phyloP scores from a whole-genome alignment of 1,140 invertebrate species.

The Chironomus tepperi region DNA sequence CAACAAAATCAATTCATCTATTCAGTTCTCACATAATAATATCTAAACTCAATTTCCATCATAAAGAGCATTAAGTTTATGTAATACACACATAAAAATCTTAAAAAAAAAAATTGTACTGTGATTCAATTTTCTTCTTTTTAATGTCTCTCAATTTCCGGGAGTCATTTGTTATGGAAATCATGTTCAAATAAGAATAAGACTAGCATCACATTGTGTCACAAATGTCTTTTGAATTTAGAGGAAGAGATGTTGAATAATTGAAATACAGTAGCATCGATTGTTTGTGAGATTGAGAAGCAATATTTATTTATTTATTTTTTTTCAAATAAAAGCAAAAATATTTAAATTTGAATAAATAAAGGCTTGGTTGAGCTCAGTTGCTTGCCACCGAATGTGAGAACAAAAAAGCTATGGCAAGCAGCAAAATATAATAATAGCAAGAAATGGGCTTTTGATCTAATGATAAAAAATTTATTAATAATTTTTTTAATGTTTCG shows the following conservation, averaged over 20 bases:
- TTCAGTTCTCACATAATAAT: too few species aligned
- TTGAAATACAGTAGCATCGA: conserved; percentile 20
- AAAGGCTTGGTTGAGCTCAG: neutral
- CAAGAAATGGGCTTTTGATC: too few species aligned
- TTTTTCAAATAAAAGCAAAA: too few species aligned
- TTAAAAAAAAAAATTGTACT: too few species aligned
- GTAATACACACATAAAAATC: too few species aligned
- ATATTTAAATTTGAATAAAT: conserved; percentile 16
- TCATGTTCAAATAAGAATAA: neutral
- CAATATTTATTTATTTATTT: neutral
- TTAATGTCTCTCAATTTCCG: conserved; percentile 10
- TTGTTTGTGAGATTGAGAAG: conserved; percentile 13
- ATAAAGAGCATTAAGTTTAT: too few species aligned
- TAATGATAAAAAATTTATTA: too few species aligned
- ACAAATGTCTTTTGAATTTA: neutral
- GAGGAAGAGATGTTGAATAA: neutral
- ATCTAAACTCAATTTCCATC: too few species aligned
- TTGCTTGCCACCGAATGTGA: neutral
- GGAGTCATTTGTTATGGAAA: conserved; percentile 23
- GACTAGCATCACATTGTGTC: neutral
- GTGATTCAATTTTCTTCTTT: too few species aligned
- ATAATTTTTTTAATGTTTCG: too few species aligned
- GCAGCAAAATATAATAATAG: neutral
- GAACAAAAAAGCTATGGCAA: neutral
- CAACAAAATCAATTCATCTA: too few species aligned